These are phyloP conservation scores for Rattus rattus DNA, from an alignment of 2,113 vertebrate species.

Conservation along the genomic window DNA sequence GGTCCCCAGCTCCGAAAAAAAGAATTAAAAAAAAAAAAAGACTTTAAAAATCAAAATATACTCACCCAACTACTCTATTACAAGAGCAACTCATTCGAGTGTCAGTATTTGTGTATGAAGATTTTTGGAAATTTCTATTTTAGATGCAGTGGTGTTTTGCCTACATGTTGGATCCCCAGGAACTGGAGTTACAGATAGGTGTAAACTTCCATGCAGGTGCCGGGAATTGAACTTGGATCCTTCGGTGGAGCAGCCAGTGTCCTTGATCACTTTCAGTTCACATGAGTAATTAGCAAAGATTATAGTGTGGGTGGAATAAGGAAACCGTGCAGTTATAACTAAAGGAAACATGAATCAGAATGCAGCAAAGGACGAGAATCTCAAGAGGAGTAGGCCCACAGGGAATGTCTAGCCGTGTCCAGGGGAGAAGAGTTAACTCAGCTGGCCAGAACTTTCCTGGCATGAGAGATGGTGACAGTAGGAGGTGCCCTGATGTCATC, in stretches of 20 bases:
- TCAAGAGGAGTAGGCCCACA: too few species aligned
- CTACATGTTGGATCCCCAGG: too few species aligned
- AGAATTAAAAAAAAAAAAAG: too few species aligned
- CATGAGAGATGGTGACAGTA: neutral
- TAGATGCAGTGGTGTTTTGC: too few species aligned
- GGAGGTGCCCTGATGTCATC: too few species aligned
- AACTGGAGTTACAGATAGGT: too few species aligned
- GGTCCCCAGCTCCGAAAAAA: too few species aligned
- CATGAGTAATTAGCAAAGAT: neutral
- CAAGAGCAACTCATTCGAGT: neutral
- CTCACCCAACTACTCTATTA: neutral
- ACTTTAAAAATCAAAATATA: neutral
- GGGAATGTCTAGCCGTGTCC: fast-evolving
- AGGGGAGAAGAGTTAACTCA: neutral
- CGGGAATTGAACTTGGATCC: too few species aligned
- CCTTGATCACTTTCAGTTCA: neutral
- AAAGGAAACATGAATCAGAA: neutral
- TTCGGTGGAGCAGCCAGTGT: too few species aligned
- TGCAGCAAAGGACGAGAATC: neutral
- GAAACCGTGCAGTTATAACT: neutral
- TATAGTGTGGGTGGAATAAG: neutral
- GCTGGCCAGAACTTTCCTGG: neutral
- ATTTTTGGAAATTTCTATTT: neutral
- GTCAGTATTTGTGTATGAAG: neutral
- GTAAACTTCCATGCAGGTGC: too few species aligned